Evolutionary conservation across 2,113 vertebrate genomes (phyloP).

Genomic region (Indicator maculatus): DNA sequence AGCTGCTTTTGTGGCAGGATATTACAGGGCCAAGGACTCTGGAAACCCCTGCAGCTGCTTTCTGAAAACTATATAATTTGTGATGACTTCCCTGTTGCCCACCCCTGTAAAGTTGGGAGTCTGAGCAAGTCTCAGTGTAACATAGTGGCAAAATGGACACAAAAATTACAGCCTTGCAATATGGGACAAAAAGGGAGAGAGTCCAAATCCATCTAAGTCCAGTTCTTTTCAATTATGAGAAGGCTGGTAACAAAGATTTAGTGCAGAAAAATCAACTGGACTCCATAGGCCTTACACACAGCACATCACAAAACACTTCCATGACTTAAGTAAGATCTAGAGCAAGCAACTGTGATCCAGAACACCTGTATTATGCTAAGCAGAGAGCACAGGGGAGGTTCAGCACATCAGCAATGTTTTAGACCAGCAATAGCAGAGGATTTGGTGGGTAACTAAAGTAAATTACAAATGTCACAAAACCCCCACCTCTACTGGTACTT

Average conservation of each 20-base stretch:
- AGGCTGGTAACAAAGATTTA: not conserved
- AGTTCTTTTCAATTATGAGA: not conserved
- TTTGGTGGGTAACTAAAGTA: not conserved
- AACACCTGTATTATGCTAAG: not conserved
- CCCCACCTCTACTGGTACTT: not conserved
- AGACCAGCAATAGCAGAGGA: not conserved
- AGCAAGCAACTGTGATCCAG: not conserved
- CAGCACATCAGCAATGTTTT: not conserved
- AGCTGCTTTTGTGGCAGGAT: constrained; percentile 26
- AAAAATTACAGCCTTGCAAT: not conserved
- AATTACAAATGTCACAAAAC: not conserved
- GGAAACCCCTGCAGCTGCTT: not conserved
- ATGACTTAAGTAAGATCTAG: not conserved
- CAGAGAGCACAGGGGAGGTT: not conserved
- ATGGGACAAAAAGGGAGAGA: not conserved
- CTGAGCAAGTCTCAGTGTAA: not conserved
- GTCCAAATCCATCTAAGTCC: not conserved
- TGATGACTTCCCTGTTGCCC: not conserved
- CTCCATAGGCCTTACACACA: not conserved
- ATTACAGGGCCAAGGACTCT: not conserved
- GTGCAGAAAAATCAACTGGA: not conserved
- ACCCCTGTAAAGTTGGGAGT: not conserved
- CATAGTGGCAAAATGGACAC: not conserved
- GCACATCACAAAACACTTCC: not conserved
- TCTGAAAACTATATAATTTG: not conserved